A percentile compares a stretch with the other conserved stretches of the same genome.
Evolutionary conservation across 2,888 invertebrate species (phyloP).

Genomic region (Hemaris fuciformis): DNA sequence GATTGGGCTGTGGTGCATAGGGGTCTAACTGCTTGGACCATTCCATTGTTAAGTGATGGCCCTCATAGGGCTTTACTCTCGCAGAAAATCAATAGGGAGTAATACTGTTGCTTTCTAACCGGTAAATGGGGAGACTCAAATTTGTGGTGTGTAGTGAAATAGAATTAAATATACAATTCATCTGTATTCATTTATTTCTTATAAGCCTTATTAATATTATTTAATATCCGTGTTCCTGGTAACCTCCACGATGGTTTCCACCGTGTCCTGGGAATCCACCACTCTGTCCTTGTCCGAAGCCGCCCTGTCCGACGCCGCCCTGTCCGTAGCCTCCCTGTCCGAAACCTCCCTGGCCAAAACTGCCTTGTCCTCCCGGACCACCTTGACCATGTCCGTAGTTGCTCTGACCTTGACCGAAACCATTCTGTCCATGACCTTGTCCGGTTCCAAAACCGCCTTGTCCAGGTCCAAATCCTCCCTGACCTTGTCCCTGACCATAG

Average conservation of each 20-base stretch:
- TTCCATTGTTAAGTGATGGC: too few relatives aligned
- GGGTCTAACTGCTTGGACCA: too few relatives aligned
- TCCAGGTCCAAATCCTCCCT: constrained; percentile 6
- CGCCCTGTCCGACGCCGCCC: constrained; percentile 12
- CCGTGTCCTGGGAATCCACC: neutral
- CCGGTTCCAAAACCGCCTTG: constrained; percentile 12
- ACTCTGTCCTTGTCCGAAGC: neutral
- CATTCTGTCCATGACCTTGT: constrained; percentile 9
- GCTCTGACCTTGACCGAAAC: constrained; percentile 14
- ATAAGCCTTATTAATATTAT: too few relatives aligned
- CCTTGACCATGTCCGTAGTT: constrained; percentile 9
- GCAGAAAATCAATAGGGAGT: too few relatives aligned
- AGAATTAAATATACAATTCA: neutral
- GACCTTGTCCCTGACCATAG: neutral
- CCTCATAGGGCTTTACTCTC: too few relatives aligned
- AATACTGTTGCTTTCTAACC: too few relatives aligned
- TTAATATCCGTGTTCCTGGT: constrained; percentile 4
- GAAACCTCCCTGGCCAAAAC: constrained; percentile 12
- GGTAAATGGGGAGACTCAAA: neutral
- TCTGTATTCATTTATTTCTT: neutral
- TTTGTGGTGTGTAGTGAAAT: neutral
- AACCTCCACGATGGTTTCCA: neutral
- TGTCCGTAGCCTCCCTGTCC: constrained; percentile 12
- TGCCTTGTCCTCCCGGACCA: neutral
- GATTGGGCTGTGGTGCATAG: too few relatives aligned